These are phyloP conservation scores for Ornithoptera alexandrae DNA, from an alignment of 2,888 invertebrate species.

Conservation along the genomic window DNA sequence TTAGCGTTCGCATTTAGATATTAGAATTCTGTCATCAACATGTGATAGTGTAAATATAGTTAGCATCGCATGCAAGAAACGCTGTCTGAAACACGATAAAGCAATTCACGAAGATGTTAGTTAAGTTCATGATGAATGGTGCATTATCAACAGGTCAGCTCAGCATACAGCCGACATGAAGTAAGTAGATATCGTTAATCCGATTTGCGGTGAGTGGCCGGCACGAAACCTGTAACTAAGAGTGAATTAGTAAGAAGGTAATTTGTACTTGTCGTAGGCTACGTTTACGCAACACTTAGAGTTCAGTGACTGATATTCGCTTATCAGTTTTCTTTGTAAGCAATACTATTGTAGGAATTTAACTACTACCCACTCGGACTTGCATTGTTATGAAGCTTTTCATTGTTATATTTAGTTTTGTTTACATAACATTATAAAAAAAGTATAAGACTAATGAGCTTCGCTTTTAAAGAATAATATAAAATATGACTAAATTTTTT, in stretches of 20 bases:
- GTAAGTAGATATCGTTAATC: conserved; percentile 26
- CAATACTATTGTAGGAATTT: conserved; percentile 56
- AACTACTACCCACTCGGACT: conserved; percentile 30
- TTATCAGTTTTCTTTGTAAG: conserved; percentile 69
- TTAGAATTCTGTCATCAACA: too few species aligned
- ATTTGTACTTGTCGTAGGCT: conserved; percentile 33
- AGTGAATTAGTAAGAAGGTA: conserved; percentile 26
- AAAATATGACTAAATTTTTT: too few species aligned
- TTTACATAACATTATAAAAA: neutral
- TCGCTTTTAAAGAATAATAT: too few species aligned
- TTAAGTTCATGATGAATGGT: conserved; percentile 19
- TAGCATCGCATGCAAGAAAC: too few species aligned
- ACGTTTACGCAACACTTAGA: conserved; percentile 55
- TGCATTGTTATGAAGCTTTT: neutral
- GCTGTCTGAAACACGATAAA: too few species aligned
- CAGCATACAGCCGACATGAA: conserved; percentile 13
- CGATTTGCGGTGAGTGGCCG: conserved; percentile 21
- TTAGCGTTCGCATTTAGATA: too few species aligned
- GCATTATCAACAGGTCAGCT: conserved; percentile 22
- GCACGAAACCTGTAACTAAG: conserved; percentile 23
- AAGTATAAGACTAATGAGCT: neutral
- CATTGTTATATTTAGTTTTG: neutral
- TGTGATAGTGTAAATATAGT: too few species aligned
- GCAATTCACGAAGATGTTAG: neutral
- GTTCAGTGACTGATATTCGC: conserved; percentile 69